Conservation (phyloP, 2,797 vertebrate genomes). For the Coracias cyanogaster region DNA sequence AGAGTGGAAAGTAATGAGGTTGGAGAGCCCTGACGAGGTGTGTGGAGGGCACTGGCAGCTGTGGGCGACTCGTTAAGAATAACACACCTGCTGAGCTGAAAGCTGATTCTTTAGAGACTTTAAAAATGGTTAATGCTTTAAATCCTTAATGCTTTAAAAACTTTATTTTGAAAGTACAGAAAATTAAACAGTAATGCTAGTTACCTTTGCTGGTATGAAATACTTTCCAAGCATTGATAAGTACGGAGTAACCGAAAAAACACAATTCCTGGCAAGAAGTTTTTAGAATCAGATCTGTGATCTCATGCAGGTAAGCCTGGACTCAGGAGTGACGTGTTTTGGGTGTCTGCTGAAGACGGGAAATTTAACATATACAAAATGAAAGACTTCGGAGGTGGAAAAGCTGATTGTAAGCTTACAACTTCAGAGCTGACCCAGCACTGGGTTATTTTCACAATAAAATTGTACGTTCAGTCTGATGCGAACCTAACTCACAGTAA, state of each 20-base stretch:
- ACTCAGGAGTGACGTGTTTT: rapidly evolving
- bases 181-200: neutral
- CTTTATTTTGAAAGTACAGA: neutral
- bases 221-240: neutral
- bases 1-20: neutral
- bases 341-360: neutral
- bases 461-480: neutral
- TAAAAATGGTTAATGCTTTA: neutral
- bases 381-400: neutral
- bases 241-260: neutral
- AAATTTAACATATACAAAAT: neutral
- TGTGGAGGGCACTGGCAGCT: neutral
- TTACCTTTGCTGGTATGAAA: neutral
- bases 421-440: neutral
- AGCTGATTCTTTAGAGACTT: neutral
- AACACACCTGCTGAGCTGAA: neutral
- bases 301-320: neutral
- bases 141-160: neutral
- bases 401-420: neutral
- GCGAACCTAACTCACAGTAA: neutral
- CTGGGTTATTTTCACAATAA: neutral
- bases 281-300: neutral
- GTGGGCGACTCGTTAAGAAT: neutral
- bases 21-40: neutral
- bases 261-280: neutral